These are phyloP conservation scores for Macrotis lagotis DNA, from an alignment of 2,113 vertebrate genomes.

Conservation along the genomic window DNA sequence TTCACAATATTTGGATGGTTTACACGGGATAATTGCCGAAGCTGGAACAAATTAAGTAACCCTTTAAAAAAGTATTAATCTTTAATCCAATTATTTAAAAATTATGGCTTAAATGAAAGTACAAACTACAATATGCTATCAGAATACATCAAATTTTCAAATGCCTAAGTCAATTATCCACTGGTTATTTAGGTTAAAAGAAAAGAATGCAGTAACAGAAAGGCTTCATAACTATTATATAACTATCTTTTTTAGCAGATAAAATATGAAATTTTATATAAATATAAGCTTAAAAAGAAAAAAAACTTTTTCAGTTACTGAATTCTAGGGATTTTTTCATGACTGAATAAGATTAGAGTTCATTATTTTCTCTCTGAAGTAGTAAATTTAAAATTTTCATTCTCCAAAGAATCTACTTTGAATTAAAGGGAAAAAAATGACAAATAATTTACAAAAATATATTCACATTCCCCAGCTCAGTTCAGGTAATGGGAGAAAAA, in stretches of 20 bases:
- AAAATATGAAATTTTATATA: background rate
- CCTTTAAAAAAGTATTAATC: slow-evolving; percentile 51
- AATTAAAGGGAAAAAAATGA: slow-evolving; percentile 43
- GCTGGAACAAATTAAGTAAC: slow-evolving; percentile 84
- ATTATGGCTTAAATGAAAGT: slow-evolving; percentile 41
- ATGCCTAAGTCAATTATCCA: background rate
- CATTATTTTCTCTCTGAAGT: slow-evolving; percentile 44
- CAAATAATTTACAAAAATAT: background rate
- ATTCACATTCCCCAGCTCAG: slow-evolving; percentile 45
- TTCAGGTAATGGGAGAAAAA: slow-evolving; percentile 46
- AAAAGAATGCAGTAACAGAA: background rate
- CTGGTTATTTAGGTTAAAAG: background rate
- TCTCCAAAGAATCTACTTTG: slow-evolving; percentile 52
- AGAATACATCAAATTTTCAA: slow-evolving; percentile 33
- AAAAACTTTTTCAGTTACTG: background rate
- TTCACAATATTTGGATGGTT: slow-evolving; percentile 99
- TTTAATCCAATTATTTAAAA: slow-evolving; percentile 44
- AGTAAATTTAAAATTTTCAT: slow-evolving; percentile 53
- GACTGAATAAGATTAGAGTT: slow-evolving; percentile 5
- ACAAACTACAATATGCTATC: background rate
- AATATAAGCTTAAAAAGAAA: background rate
- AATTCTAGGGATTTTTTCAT: slow-evolving; percentile 41
- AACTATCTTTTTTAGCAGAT: background rate
- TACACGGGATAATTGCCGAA: slow-evolving; percentile 97
- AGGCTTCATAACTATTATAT: background rate